Percentiles rank a stretch among this genome's conserved stretches.
Conservation (phyloP, 2,888 invertebrate genomes). For the Rugalucina vietnamica region DNA sequence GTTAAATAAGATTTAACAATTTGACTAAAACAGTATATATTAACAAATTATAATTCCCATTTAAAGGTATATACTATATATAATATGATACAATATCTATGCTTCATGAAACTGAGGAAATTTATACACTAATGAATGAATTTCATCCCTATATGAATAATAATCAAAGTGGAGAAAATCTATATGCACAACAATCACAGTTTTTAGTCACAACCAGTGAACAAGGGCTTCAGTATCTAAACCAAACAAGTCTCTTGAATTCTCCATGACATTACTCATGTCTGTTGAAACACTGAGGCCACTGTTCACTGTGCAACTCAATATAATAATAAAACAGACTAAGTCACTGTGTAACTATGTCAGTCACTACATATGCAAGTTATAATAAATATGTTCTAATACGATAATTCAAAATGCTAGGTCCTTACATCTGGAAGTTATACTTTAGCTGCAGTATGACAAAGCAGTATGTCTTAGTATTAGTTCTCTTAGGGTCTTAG, state of each 20-base stretch:
- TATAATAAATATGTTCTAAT: neutral
- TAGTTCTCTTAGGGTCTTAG: too few relatives aligned
- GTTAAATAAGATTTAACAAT: constrained; percentile 75
- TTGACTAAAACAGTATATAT: constrained; percentile 71
- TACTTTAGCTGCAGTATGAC: too few relatives aligned
- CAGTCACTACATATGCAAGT: neutral
- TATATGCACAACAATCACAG: constrained; percentile 23
- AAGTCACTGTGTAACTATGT: neutral
- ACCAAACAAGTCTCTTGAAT: too few relatives aligned
- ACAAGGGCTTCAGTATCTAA: neutral
- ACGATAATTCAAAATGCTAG: too few relatives aligned
- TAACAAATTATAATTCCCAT: constrained; percentile 66
- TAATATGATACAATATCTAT: constrained; percentile 71
- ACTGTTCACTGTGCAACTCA: neutral
- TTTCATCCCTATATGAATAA: constrained; percentile 13
- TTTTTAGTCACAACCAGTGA: neutral
- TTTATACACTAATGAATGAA: constrained; percentile 16
- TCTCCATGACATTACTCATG: too few relatives aligned
- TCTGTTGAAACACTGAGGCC: neutral
- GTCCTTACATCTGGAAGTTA: too few relatives aligned
- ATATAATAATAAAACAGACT: neutral
- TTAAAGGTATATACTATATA: constrained; percentile 64
- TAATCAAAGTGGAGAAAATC: neutral
- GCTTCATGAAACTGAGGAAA: constrained; percentile 44
- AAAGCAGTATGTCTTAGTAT: too few relatives aligned